phyloP scores from a whole-genome alignment of 1,140 invertebrate species.

The Trypoxylus dichotomus region DNA sequence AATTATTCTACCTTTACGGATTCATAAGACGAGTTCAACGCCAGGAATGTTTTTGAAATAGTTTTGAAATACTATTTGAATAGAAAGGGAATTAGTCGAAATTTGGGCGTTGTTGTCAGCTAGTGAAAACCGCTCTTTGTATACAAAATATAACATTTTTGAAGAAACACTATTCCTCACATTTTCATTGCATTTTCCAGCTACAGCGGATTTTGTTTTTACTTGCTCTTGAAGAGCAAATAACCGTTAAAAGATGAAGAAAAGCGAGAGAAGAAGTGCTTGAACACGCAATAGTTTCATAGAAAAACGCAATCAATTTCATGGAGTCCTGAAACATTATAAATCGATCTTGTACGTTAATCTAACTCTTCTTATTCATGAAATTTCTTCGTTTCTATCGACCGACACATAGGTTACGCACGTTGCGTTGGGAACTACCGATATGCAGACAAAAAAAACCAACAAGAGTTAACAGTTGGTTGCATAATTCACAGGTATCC shows the following conservation, averaged over 20 bases:
- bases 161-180: too few relatives aligned
- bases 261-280: background rate
- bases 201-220: too few relatives aligned
- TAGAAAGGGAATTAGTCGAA: too few relatives aligned
- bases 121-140: too few relatives aligned
- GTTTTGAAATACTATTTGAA: too few relatives aligned
- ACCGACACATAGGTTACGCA: background rate
- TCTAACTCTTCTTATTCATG: background rate
- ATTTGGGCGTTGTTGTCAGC: too few relatives aligned
- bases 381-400: background rate
- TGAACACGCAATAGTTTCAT: background rate
- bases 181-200: too few relatives aligned
- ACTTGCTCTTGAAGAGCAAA: too few relatives aligned
- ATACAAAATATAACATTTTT: too few relatives aligned
- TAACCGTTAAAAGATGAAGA: background rate
- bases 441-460: background rate
- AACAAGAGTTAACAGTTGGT: too few relatives aligned
- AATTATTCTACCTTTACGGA: background rate
- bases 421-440: background rate
- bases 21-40: background rate
- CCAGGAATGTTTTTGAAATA: background rate
- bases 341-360: background rate
- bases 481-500: too few relatives aligned
- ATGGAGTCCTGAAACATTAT: background rate
- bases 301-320: background rate